Percentiles rank a stretch among this genome's conserved stretches.
Conservation (phyloP, 2,888 invertebrate genomes). For the Cylindroiulus punctatus region DNA sequence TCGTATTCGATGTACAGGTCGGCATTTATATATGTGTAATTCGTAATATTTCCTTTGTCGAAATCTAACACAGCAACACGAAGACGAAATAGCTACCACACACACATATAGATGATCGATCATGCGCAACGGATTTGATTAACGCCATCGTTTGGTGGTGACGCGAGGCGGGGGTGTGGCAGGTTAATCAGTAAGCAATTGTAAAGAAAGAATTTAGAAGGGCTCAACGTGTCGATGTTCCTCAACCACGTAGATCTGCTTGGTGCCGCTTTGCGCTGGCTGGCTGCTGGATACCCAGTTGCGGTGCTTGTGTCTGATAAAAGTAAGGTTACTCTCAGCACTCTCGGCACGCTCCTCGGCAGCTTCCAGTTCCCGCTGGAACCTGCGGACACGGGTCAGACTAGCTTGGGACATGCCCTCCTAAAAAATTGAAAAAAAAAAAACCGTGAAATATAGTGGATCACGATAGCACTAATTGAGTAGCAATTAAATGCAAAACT, state of each 20-base stretch:
- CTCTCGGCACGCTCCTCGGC: constrained; percentile 96
- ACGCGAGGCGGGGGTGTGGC: constrained; percentile 52
- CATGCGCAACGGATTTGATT: constrained; percentile 50
- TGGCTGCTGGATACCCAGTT: constrained; percentile 95
- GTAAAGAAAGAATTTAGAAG: constrained; percentile 55
- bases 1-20: constrained; percentile 22
- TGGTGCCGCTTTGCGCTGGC: constrained; percentile 79
- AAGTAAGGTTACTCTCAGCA: constrained; percentile 91
- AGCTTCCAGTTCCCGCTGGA: constrained; percentile 97
- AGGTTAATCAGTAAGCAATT: constrained; percentile 48
- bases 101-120: constrained; percentile 47
- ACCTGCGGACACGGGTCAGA: constrained; percentile 94
- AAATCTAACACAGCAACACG: constrained; percentile 43
- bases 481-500: not conserved
- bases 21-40: constrained; percentile 42
- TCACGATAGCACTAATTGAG: not conserved
- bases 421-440: constrained; percentile 67
- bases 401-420: constrained; percentile 92
- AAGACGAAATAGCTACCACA: constrained; percentile 43
- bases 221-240: constrained; percentile 59
- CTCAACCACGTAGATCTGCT: constrained; percentile 63
- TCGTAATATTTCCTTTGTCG: constrained; percentile 39
- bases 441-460: not conserved
- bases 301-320: constrained; percentile 98
- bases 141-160: constrained; percentile 40